Percentiles rank a stretch among this genome's conserved stretches.
Conservation (phyloP, 1,140 invertebrate species). For the Alviniconcha marisindica region DNA sequence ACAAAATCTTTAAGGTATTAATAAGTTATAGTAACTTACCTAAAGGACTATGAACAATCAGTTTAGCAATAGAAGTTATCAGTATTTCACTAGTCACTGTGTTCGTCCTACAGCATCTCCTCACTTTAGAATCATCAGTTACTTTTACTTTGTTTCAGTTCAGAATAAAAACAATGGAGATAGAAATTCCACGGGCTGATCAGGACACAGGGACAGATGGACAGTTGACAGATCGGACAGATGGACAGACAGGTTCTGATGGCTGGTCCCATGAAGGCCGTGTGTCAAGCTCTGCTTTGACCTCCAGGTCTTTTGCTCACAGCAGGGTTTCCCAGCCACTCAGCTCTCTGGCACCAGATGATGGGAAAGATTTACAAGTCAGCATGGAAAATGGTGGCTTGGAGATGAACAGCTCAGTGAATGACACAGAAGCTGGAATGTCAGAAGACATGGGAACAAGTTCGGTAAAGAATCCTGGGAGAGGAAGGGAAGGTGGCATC, state of each 20-base stretch:
- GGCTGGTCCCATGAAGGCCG: background rate
- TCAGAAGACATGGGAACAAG: too few species aligned
- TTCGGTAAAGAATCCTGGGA: background rate
- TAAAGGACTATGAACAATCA: too few species aligned
- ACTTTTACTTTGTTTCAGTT: background rate
- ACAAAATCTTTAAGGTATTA: background rate
- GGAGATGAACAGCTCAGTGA: too few species aligned
- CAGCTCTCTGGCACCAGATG: background rate
- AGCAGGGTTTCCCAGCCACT: background rate
- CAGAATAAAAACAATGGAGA: conserved; percentile 2
- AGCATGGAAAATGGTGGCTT: background rate
- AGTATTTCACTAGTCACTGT: background rate
- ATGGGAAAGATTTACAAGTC: background rate
- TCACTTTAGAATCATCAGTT: background rate
- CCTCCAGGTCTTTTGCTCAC: background rate
- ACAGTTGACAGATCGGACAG: background rate
- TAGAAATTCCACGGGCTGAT: conserved; percentile 8
- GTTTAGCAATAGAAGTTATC: background rate
- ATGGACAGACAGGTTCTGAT: background rate
- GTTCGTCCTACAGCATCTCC: background rate
- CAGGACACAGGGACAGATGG: background rate
- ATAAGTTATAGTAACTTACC: too few species aligned
- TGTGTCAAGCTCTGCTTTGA: background rate
- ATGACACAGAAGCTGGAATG: too few species aligned
- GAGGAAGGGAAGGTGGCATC: background rate